These are phyloP conservation scores for Cardinalis cardinalis DNA, from an alignment of 2,113 vertebrate genomes.

Conservation along the genomic window DNA sequence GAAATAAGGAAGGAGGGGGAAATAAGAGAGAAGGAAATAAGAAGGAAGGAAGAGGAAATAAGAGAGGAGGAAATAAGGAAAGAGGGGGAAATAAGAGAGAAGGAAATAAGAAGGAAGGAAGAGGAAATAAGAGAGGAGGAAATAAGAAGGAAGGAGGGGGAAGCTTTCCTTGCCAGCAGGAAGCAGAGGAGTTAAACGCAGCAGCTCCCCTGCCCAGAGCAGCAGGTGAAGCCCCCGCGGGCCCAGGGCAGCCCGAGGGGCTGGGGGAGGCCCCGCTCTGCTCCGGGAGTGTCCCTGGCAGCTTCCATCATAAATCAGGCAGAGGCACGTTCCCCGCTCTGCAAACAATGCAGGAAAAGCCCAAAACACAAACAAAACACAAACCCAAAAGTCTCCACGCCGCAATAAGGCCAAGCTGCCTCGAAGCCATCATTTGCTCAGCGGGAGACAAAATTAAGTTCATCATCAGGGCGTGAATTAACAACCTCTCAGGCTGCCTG, in stretches of 20 bases:
- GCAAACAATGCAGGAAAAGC: background rate
- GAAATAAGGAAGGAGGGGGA: background rate
- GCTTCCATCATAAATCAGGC: background rate
- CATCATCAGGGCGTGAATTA: conserved; percentile 60
- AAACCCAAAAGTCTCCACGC: background rate
- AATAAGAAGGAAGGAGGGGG: background rate
- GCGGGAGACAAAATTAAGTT: conserved; percentile 60
- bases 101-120: too few relatives aligned
- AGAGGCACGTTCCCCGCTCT: background rate
- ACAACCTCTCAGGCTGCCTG: conserved; percentile 42
- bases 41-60: background rate
- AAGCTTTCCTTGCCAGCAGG: background rate
- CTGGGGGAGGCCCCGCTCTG: background rate
- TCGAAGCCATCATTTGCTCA: conserved; percentile 41
- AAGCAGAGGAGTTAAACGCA: background rate
- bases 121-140: background rate
- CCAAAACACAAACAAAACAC: conserved; percentile 9
- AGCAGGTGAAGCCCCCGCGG: background rate
- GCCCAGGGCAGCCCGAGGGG: background rate
- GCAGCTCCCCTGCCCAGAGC: background rate
- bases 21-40: background rate
- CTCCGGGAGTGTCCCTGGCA: background rate
- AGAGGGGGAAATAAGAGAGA: background rate
- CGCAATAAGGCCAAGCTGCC: conserved; percentile 26
- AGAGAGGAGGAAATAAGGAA: background rate